Evolutionary conservation across 2,888 invertebrate species (phyloP).

Genomic region (Nysson spinosus): DNA sequence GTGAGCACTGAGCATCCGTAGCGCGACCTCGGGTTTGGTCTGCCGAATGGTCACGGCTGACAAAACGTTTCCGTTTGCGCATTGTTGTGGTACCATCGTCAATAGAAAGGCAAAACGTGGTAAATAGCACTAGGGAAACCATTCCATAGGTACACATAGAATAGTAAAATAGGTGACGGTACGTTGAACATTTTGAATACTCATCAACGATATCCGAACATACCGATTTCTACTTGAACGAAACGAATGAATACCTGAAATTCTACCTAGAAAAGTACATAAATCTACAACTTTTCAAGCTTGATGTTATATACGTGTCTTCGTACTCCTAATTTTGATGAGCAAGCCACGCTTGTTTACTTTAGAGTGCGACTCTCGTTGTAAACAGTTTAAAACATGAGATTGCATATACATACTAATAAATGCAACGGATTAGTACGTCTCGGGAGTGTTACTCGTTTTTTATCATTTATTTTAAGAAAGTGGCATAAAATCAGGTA

Average conservation of each 20-base stretch:
- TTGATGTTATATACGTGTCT: too few relatives aligned
- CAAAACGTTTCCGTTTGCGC: slow-evolving; percentile 46
- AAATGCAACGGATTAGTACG: background rate
- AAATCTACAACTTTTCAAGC: too few relatives aligned
- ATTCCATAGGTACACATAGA: too few relatives aligned
- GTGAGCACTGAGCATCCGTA: background rate
- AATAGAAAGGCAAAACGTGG: slow-evolving; percentile 41
- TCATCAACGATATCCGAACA: slow-evolving; percentile 26
- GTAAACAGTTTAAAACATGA: too few relatives aligned
- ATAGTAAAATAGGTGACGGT: slow-evolving; percentile 23
- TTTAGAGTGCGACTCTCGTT: too few relatives aligned
- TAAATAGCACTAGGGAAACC: too few relatives aligned
- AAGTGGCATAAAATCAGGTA: slow-evolving; percentile 23
- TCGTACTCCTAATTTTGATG: too few relatives aligned
- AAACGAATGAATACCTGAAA: too few relatives aligned
- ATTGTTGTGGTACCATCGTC: slow-evolving; percentile 43
- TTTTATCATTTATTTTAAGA: slow-evolving; percentile 32
- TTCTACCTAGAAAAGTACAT: too few relatives aligned
- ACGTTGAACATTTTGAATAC: slow-evolving; percentile 33
- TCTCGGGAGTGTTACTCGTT: slow-evolving; percentile 18
- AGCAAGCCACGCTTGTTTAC: too few relatives aligned
- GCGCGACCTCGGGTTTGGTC: slow-evolving; percentile 9
- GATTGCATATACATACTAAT: too few relatives aligned
- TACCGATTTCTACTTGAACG: too few relatives aligned
- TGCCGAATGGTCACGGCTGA: slow-evolving; percentile 17